A percentile compares a stretch with the other conserved stretches of the same genome.
Evolutionary conservation across 37 sponge, comb jelly and placozoan genomes (phyloP).

Genomic region (Crambe crambe): DNA sequence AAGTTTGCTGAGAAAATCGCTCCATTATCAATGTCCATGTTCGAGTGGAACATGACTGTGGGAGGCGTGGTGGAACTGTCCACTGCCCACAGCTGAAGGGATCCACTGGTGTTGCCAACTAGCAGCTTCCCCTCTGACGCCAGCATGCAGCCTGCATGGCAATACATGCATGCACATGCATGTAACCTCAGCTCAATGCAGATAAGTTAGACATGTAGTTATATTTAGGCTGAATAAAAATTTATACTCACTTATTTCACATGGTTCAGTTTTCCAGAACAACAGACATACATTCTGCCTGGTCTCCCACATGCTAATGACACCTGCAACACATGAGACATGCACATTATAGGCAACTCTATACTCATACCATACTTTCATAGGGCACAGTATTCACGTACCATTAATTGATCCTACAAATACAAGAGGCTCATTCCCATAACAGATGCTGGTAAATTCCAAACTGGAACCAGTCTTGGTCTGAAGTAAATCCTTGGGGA

Average conservation of each 20-base stretch:
- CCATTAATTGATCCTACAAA: constrained; percentile 64
- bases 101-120: constrained; percentile 46
- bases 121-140: constrained; percentile 23
- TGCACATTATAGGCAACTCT: too few species aligned
- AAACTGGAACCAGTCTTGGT: neutral
- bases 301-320: constrained; percentile 76
- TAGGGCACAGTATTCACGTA: neutral
- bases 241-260: constrained; percentile 55
- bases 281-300: constrained; percentile 56
- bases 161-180: too few species aligned
- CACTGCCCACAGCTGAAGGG: constrained; percentile 68
- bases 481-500: constrained; percentile 28
- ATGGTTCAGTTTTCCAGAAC: constrained; percentile 70
- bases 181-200: too few species aligned
- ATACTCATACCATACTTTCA: neutral
- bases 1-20: constrained; percentile 59
- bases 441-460: constrained; percentile 68
- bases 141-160: constrained; percentile 32
- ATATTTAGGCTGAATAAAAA: neutral
- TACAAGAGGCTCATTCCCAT: constrained; percentile 34
- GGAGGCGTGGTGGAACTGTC: constrained; percentile 22
- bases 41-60: constrained; percentile 41
- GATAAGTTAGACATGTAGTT: too few species aligned
- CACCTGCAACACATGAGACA: constrained; percentile 38
- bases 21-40: constrained; percentile 34